A percentile compares a stretch with the other conserved stretches of the same genome.
Conservation (phyloP, 2,113 vertebrate species). For the Dipodomys stephensi region DNA sequence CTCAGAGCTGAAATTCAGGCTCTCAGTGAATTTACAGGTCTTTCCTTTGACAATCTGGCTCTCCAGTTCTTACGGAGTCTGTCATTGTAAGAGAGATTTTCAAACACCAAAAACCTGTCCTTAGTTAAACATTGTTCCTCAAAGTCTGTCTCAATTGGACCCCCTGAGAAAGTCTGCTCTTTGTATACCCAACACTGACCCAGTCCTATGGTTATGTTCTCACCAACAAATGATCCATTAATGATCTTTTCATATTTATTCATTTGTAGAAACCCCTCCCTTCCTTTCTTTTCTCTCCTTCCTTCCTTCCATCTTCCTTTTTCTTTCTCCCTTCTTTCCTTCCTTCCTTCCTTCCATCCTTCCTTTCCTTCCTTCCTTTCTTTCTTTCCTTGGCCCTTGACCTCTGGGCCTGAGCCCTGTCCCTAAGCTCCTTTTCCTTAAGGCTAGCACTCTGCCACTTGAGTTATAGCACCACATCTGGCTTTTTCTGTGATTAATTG, state of each 20-base stretch:
- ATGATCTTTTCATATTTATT: neutral
- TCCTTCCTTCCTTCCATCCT: neutral
- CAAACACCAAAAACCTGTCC: constrained; percentile 5
- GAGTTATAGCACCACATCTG: too few relatives aligned
- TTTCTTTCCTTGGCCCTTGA: too few relatives aligned
- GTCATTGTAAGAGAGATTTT: neutral
- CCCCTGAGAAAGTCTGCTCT: neutral
- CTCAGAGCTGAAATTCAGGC: too few relatives aligned
- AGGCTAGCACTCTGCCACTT: too few relatives aligned
- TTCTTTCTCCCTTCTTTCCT: neutral
- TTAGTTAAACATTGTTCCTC: neutral
- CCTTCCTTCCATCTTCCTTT: too few relatives aligned
- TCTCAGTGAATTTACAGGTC: neutral
- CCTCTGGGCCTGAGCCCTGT: too few relatives aligned
- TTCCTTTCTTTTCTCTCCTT: too few relatives aligned
- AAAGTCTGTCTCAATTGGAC: neutral
- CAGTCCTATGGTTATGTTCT: neutral
- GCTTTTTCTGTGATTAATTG: too few relatives aligned
- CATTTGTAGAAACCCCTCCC: neutral
- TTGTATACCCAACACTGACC: too few relatives aligned
- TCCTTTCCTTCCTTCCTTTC: too few relatives aligned
- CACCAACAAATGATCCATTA: neutral
- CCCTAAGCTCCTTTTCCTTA: too few relatives aligned
- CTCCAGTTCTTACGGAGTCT: neutral
- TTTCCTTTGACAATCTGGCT: neutral